phyloP scores from a whole-genome alignment of 2,888 invertebrate species.

The Drosophila siamana region DNA sequence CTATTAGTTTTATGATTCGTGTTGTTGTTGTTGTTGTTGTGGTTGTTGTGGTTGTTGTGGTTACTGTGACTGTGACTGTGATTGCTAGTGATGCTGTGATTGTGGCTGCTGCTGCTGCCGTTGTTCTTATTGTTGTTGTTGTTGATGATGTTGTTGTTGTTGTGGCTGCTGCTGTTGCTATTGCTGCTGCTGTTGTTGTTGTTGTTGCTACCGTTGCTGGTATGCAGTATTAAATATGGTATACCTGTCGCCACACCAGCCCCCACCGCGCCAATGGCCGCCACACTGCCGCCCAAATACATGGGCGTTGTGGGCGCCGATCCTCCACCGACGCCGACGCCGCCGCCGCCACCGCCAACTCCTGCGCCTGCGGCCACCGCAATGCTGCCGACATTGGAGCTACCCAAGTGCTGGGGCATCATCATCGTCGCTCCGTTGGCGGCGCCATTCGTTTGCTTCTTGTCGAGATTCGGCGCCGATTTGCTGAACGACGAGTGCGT shows the following conservation, averaged over 20 bases:
- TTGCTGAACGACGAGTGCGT: conserved; percentile 86
- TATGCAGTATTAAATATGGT: conserved; percentile 70
- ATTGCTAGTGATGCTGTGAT: conserved; percentile 27
- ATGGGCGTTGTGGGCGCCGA: conserved; percentile 60
- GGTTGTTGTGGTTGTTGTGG: conserved; percentile 44
- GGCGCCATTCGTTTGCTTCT: conserved; percentile 74
- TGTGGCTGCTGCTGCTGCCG: conserved; percentile 14
- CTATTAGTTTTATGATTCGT: background rate
- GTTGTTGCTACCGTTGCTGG: conserved; percentile 49
- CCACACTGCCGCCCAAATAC: conserved; percentile 52
- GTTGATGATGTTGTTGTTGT: conserved; percentile 24
- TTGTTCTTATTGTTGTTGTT: conserved; percentile 34
- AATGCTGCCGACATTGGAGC: conserved; percentile 45
- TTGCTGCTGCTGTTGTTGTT: conserved; percentile 39
- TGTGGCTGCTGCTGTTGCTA: conserved; percentile 35
- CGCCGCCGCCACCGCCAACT: background rate
- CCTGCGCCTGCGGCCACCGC: conserved; percentile 8
- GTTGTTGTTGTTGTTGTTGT: background rate
- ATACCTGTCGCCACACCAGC: conserved; percentile 70
- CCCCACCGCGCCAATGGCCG: conserved; percentile 53
- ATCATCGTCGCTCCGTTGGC: background rate
- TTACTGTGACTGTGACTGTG: conserved; percentile 30
- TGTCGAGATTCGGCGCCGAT: conserved; percentile 89
- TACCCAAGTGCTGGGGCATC: conserved; percentile 10
- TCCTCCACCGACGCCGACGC: conserved; percentile 19